phyloP scores from a whole-genome alignment of 2,113 vertebrate genomes.

The Neomonachus schauinslandi region DNA sequence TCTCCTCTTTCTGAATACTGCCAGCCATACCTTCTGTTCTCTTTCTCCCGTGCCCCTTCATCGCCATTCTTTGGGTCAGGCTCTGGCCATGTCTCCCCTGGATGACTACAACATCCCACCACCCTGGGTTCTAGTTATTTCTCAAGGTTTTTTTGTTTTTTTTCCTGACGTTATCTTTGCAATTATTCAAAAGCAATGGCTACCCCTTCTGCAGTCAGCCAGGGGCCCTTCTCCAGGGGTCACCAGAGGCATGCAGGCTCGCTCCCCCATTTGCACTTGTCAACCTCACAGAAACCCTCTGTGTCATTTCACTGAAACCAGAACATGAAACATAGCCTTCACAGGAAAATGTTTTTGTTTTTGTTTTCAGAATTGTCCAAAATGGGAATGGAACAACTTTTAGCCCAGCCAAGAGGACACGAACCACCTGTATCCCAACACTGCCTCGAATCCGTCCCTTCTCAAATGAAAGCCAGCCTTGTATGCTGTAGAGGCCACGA shows the following conservation, averaged over 20 bases:
- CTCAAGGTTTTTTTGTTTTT: background rate
- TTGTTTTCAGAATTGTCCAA: background rate
- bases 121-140: background rate
- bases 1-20: background rate
- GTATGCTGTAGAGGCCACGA: background rate
- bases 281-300: background rate
- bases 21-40: background rate
- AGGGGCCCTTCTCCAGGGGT: background rate
- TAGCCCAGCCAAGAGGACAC: background rate
- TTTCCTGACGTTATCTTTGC: background rate
- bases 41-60: background rate
- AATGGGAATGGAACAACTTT: background rate
- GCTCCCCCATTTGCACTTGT: fast-evolving
- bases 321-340: background rate
- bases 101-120: background rate
- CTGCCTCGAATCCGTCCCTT: background rate
- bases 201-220: background rate
- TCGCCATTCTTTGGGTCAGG: background rate
- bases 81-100: background rate
- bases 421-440: background rate
- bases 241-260: background rate
- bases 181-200: background rate
- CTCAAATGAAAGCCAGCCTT: background rate
- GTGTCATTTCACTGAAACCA: background rate
- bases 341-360: background rate